These are phyloP conservation scores for Rhagologus leucostigma DNA, from an alignment of 2,113 vertebrate genomes.

Conservation along the genomic window DNA sequence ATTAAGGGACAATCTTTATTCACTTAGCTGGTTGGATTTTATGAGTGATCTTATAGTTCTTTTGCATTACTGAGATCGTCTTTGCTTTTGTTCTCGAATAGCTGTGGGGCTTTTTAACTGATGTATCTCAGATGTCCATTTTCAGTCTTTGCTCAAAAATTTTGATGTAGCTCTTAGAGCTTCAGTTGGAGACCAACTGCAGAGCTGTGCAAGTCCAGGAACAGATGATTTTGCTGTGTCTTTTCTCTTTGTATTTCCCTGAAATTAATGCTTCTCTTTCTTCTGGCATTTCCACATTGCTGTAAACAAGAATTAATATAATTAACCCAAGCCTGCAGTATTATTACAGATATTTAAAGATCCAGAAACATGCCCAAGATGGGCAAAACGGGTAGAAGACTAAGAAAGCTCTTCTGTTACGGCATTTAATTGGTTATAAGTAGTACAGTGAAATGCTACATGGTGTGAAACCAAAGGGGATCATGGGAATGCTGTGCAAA, in stretches of 20 bases:
- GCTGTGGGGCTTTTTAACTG: not conserved
- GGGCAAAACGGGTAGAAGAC: not conserved
- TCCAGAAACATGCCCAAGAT: not conserved
- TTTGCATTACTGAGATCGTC: not conserved
- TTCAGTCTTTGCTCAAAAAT: not conserved
- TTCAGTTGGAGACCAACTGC: fast-evolving
- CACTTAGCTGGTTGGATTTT: not conserved
- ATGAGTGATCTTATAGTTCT: not conserved
- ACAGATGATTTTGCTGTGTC: not conserved
- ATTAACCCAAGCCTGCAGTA: not conserved
- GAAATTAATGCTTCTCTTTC: not conserved
- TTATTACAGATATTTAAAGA: not conserved
- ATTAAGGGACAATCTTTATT: not conserved
- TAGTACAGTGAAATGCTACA: not conserved
- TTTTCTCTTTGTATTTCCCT: not conserved
- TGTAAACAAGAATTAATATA: not conserved
- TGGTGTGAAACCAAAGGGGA: not conserved
- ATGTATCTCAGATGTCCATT: not conserved
- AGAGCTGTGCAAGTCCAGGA: not conserved
- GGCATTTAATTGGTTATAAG: not conserved
- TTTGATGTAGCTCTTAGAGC: not conserved
- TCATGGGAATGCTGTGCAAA: not conserved
- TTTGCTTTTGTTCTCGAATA: not conserved
- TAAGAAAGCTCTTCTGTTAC: not conserved
- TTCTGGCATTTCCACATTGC: not conserved